Evolutionary conservation across 2,888 invertebrate genomes (phyloP).

Genomic region (Mamestra brassicae): DNA sequence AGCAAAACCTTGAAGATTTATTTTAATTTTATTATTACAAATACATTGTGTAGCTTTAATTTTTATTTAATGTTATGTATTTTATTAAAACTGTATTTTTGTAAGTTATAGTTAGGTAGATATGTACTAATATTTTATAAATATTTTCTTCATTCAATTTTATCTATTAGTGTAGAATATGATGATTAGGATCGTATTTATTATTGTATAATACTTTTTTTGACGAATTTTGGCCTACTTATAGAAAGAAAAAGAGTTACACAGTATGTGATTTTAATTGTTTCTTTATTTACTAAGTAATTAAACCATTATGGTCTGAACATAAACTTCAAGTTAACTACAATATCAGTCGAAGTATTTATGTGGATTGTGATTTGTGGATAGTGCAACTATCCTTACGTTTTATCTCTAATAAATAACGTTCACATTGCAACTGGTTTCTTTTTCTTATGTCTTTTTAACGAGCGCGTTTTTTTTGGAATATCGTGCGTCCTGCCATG

Average conservation of each 20-base stretch:
- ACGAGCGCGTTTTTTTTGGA: not conserved
- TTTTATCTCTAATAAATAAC: slow-evolving; percentile 55
- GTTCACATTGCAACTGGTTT: slow-evolving; percentile 44
- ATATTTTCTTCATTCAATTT: slow-evolving; percentile 29
- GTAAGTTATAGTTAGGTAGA: slow-evolving; percentile 24
- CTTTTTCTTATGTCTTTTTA: slow-evolving; percentile 21
- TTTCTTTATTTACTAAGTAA: slow-evolving; percentile 4
- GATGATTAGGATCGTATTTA: slow-evolving; percentile 6
- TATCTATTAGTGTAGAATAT: slow-evolving; percentile 19
- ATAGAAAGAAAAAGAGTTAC: not conserved
- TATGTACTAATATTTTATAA: slow-evolving; percentile 37
- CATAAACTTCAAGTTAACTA: slow-evolving; percentile 10
- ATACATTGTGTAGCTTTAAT: slow-evolving; percentile 26
- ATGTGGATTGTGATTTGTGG: slow-evolving; percentile 32
- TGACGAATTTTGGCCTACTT: not conserved
- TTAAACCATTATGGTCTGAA: slow-evolving; percentile 7
- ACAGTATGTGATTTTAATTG: slow-evolving; percentile 1
- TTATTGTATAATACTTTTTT: slow-evolving; percentile 16
- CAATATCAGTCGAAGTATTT: slow-evolving; percentile 25
- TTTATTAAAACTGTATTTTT: slow-evolving; percentile 47
- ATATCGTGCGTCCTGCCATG: not conserved
- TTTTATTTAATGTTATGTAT: slow-evolving; percentile 30
- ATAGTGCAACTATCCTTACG: slow-evolving; percentile 47
- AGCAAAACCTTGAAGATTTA: not conserved
- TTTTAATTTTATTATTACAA: slow-evolving; percentile 8